These are phyloP conservation scores for Saccostrea cuccullata DNA, from an alignment of 1,140 invertebrate species.

Conservation along the genomic window DNA sequence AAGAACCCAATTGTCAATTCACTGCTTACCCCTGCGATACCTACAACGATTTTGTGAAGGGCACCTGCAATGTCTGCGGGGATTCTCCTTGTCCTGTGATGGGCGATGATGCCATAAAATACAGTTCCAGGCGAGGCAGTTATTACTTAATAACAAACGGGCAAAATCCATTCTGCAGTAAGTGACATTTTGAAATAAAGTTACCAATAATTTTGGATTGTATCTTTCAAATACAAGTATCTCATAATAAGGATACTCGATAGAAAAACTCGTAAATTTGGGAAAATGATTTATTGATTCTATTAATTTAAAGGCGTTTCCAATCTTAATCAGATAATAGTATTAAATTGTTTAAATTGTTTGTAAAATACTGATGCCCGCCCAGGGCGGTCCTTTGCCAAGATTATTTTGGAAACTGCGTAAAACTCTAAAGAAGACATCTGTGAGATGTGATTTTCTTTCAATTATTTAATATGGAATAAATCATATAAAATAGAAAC, in stretches of 20 bases:
- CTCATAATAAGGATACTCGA: not conserved
- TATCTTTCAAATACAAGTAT: not conserved
- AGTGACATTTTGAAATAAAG: slow-evolving; percentile 6
- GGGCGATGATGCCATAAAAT: slow-evolving; percentile 86
- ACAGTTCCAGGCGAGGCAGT: slow-evolving; percentile 74
- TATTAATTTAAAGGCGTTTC: too few species aligned
- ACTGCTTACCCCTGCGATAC: slow-evolving; percentile 82
- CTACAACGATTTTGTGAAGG: slow-evolving; percentile 84
- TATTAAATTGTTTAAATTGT: too few species aligned
- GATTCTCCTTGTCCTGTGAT: slow-evolving; percentile 87
- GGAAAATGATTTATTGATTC: too few species aligned
- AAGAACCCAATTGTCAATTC: slow-evolving; percentile 83
- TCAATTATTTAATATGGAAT: too few species aligned
- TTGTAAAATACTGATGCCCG: too few species aligned
- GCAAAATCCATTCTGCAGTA: slow-evolving; percentile 57
- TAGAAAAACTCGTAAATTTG: not conserved
- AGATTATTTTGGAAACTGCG: too few species aligned
- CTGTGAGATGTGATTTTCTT: too few species aligned
- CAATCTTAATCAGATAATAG: too few species aligned
- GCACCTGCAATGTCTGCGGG: slow-evolving; percentile 85
- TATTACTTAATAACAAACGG: slow-evolving; percentile 56
- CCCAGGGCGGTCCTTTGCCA: too few species aligned
- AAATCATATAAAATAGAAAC: too few species aligned
- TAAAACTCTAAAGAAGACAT: too few species aligned
- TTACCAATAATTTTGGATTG: not conserved